Conservation (phyloP, 2,888 invertebrate genomes). For the Lycophotia porphyrea region DNA sequence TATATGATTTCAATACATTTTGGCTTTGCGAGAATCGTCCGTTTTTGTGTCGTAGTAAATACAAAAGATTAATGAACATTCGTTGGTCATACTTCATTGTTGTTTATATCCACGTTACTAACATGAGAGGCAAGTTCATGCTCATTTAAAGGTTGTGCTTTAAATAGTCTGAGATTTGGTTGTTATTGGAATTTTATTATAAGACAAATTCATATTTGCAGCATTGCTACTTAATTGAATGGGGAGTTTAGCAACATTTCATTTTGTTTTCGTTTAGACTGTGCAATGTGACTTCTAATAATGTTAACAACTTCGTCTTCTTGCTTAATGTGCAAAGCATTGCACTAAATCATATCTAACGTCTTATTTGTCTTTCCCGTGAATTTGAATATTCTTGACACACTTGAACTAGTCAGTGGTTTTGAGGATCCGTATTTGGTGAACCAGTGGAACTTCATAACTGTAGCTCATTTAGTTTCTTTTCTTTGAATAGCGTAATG, state of each 20-base stretch:
- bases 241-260: conserved; percentile 85
- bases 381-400: conserved; percentile 70
- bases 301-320: conserved; percentile 48
- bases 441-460: conserved; percentile 78
- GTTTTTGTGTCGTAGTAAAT: conserved; percentile 62
- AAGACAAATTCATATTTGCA: conserved; percentile 59
- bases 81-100: conserved; percentile 61
- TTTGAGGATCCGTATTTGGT: conserved; percentile 78
- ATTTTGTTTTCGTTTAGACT: conserved; percentile 69
- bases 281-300: conserved; percentile 64
- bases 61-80: conserved; percentile 69
- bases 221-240: conserved; percentile 58
- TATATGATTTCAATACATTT: conserved; percentile 47
- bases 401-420: conserved; percentile 85
- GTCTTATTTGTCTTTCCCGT: conserved; percentile 55
- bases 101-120: conserved; percentile 69
- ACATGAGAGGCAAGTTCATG: conserved; percentile 73
- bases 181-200: conserved; percentile 72
- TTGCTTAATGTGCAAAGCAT: conserved; percentile 52
- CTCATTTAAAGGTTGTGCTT: conserved; percentile 87
- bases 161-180: conserved; percentile 80
- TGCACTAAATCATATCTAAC: conserved; percentile 67
- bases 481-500: conserved; percentile 72
- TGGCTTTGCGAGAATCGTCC: conserved; percentile 55
- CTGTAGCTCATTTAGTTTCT: conserved; percentile 80